Evolutionary conservation across 1,140 invertebrate genomes (phyloP).

Genomic region (Bombus pascuorum): DNA sequence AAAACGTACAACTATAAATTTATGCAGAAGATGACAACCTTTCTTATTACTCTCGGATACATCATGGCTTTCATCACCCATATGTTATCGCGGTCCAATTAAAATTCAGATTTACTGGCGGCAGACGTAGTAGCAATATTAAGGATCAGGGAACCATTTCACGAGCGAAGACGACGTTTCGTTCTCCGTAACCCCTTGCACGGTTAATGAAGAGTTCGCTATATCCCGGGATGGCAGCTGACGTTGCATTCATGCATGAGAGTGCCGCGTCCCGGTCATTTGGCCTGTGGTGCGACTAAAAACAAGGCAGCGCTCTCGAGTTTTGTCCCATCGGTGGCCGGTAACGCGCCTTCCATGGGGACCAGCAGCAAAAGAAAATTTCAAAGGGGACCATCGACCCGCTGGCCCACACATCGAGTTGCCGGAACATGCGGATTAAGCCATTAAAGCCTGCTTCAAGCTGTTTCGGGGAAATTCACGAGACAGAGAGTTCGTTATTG

Average conservation of each 20-base stretch:
- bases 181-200: constrained; percentile 51
- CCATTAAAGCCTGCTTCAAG: constrained; percentile 70
- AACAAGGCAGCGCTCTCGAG: constrained; percentile 64
- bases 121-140: neutral
- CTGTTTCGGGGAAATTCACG: constrained; percentile 64
- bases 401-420: constrained; percentile 75
- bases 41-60: neutral
- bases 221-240: constrained; percentile 71
- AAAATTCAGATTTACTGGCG: constrained; percentile 18
- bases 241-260: constrained; percentile 79
- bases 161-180: neutral
- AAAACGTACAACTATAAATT: neutral
- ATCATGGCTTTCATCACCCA: neutral
- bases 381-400: constrained; percentile 54
- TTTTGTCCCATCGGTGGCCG: constrained; percentile 66
- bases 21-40: neutral
- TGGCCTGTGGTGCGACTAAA: constrained; percentile 64
- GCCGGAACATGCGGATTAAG: constrained; percentile 74
- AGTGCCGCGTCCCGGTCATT: constrained; percentile 71
- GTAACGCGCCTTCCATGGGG: constrained; percentile 65
- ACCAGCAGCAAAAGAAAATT: constrained; percentile 67
- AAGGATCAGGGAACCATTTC: neutral
- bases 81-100: neutral
- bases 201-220: constrained; percentile 76
- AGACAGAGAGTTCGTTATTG: constrained; percentile 57